Conservation (phyloP, 2,888 invertebrate species). For the Caprella mutica region DNA sequence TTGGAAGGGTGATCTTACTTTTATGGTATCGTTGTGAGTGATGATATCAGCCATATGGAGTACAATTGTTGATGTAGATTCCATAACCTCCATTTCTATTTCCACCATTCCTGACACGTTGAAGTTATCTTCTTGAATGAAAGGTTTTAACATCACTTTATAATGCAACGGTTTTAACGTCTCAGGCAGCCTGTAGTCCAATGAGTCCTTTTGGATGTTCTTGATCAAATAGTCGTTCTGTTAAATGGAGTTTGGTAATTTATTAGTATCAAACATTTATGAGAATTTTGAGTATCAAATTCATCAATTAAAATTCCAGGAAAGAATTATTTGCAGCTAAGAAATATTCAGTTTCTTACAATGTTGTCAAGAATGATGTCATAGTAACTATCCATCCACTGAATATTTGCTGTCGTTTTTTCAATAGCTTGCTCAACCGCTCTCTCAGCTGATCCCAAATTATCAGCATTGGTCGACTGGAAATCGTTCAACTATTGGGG, state of each 20-base stretch:
- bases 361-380: neutral
- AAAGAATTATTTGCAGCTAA: too few species aligned
- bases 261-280: too few species aligned
- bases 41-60: slow-evolving; percentile 61
- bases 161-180: slow-evolving; percentile 8
- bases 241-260: too few species aligned
- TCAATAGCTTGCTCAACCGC: slow-evolving; percentile 41
- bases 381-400: slow-evolving; percentile 40
- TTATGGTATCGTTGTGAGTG: slow-evolving; percentile 50
- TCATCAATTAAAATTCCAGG: too few species aligned
- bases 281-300: too few species aligned
- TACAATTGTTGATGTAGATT: slow-evolving; percentile 52
- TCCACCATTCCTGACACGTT: slow-evolving; percentile 24
- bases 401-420: slow-evolving; percentile 39
- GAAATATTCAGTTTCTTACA: too few species aligned
- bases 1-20: slow-evolving; percentile 37
- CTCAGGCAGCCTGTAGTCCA: neutral
- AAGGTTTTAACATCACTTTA: slow-evolving; percentile 27
- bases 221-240: too few species aligned
- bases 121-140: slow-evolving; percentile 33
- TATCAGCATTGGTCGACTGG: slow-evolving; percentile 43
- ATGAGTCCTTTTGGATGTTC: too few species aligned
- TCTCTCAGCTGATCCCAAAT: slow-evolving; percentile 41
- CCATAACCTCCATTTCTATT: slow-evolving; percentile 47
- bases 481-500: slow-evolving; percentile 38